Conservation (phyloP, 2,113 vertebrate species). For the Melospiza georgiana region DNA sequence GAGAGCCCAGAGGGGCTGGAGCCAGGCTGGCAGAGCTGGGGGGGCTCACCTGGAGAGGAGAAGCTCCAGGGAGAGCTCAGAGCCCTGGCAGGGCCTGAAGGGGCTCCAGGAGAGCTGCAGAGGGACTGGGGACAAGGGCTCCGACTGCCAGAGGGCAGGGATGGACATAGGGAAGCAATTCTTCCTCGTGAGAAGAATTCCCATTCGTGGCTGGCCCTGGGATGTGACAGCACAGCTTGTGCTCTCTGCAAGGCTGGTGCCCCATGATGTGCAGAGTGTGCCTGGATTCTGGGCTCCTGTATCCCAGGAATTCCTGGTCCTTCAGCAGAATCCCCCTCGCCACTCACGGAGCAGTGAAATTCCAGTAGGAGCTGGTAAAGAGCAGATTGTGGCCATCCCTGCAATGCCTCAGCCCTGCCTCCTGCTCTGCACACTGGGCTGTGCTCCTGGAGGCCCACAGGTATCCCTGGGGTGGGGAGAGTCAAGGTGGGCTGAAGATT, state of each 20-base stretch:
- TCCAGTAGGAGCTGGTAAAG: background rate
- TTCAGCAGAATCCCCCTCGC: background rate
- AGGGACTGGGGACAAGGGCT: background rate
- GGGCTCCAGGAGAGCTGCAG: background rate
- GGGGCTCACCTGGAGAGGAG: no score
- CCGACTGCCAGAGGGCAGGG: background rate
- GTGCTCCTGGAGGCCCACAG: background rate
- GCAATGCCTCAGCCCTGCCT: background rate
- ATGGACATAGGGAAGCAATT: background rate
- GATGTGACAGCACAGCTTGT: background rate
- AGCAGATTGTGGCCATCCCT: background rate
- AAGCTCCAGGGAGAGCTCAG: no score
- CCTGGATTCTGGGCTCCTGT: background rate
- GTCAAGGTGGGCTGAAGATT: background rate
- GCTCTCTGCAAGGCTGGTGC: background rate
- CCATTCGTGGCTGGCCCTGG: background rate
- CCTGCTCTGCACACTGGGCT: background rate
- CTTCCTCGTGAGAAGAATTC: background rate
- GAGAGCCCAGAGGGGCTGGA: no score
- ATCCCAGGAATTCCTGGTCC: background rate
- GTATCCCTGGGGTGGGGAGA: rapidly evolving
- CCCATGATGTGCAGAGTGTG: background rate
- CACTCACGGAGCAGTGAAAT: background rate
- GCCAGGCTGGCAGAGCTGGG: no score
- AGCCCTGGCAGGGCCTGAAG: no score